Evolutionary conservation across 2,888 invertebrate genomes (phyloP).

Genomic region (Melinopterus prodromus): DNA sequence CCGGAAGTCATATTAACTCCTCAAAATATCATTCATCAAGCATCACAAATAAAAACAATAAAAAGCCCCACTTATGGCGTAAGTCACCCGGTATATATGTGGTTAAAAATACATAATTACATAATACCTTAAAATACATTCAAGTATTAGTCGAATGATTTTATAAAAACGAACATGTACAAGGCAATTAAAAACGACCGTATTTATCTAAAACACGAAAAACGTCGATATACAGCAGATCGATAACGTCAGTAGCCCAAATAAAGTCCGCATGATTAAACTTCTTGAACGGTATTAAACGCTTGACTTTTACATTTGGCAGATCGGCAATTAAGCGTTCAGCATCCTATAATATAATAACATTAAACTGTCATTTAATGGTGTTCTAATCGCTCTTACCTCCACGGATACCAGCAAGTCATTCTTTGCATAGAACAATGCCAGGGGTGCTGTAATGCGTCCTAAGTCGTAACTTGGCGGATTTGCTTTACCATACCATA

Average conservation of each 20-base stretch:
- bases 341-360: conserved; percentile 30
- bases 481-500: conserved; percentile 6
- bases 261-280: conserved; percentile 32
- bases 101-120: too few relatives aligned
- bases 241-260: conserved; percentile 26
- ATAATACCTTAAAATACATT: too few relatives aligned
- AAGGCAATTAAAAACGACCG: too few relatives aligned
- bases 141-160: too few relatives aligned
- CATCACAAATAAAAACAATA: too few relatives aligned
- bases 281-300: conserved; percentile 22
- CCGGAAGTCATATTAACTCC: too few relatives aligned
- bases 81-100: too few relatives aligned
- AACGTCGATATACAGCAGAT: conserved; percentile 6
- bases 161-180: too few relatives aligned
- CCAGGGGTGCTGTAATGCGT: conserved; percentile 21
- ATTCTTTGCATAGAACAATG: conserved; percentile 26
- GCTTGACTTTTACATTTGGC: conserved; percentile 25
- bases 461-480: conserved; percentile 24
- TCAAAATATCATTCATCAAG: too few relatives aligned
- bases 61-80: too few relatives aligned
- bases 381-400: too few relatives aligned
- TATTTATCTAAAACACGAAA: conserved; percentile 6
- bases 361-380: too few relatives aligned
- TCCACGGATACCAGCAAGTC: conserved; percentile 22
- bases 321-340: conserved; percentile 22